Conservation (phyloP, 2,888 invertebrate genomes). For the Chesias legatella region DNA sequence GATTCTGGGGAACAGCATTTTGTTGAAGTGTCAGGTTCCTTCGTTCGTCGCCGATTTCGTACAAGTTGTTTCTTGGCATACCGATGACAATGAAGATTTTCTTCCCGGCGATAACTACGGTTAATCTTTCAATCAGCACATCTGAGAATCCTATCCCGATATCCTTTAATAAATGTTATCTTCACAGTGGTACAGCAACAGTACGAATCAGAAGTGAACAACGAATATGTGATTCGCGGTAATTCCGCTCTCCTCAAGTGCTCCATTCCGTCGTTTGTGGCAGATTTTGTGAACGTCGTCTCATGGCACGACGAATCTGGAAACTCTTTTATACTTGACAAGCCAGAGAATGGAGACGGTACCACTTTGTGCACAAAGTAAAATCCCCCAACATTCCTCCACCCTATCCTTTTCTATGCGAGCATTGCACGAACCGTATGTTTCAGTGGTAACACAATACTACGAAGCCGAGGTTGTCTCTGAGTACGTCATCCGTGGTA, state of each 20-base stretch:
- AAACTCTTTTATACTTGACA: constrained; percentile 66
- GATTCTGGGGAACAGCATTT: constrained; percentile 89
- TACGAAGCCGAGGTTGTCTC: constrained; percentile 94
- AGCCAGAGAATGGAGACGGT: constrained; percentile 61
- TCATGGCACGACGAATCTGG: constrained; percentile 92
- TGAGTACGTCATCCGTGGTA: constrained; percentile 93
- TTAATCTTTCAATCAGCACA: constrained; percentile 49
- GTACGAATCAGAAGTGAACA: constrained; percentile 95
- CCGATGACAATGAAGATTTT: constrained; percentile 86
- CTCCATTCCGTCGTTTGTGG: constrained; percentile 94
- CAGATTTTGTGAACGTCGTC: constrained; percentile 93
- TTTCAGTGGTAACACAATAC: constrained; percentile 92
- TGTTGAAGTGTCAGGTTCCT: constrained; percentile 90
- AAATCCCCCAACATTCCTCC: constrained; percentile 18
- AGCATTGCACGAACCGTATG: constrained; percentile 11
- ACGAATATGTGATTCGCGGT: constrained; percentile 94
- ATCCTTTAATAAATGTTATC: constrained; percentile 10
- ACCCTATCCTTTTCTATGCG: constrained; percentile 20
- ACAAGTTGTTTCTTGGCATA: constrained; percentile 89
- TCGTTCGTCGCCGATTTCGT: constrained; percentile 94
- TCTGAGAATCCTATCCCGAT: constrained; percentile 23
- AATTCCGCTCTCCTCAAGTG: constrained; percentile 94
- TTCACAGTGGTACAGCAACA: constrained; percentile 91
- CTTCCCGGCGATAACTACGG: constrained; percentile 83
- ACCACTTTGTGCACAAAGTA: constrained; percentile 29